A percentile compares a stretch with the other conserved stretches of the same genome.
Conservation (phyloP, 1,140 invertebrate genomes). For the Orussus abietinus region DNA sequence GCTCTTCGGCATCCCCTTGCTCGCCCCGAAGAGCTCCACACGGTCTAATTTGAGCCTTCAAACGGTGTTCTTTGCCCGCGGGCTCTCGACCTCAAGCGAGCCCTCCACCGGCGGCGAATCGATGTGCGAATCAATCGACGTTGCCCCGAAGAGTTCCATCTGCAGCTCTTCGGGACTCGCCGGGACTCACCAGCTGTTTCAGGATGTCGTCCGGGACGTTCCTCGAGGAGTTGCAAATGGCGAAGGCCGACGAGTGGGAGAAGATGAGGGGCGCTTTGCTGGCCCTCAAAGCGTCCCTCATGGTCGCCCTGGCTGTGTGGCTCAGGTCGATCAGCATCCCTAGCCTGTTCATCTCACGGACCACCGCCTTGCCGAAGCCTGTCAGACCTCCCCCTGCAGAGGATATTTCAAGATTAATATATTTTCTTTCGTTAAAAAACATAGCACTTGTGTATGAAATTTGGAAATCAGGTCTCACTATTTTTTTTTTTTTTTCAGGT, state of each 20-base stretch:
- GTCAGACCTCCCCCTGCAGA: constrained; percentile 45
- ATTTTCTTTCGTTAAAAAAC: not conserved
- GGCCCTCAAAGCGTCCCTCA: constrained; percentile 70
- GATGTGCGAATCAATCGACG: no score
- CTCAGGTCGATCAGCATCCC: constrained; percentile 89
- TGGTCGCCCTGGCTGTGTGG: constrained; percentile 76
- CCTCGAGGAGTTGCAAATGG: constrained; percentile 75
- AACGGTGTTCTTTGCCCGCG: no score
- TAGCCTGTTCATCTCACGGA: constrained; percentile 79
- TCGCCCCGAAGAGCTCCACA: no score
- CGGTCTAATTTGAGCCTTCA: no score
- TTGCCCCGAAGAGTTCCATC: no score
- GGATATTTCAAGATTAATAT: constrained; percentile 14
- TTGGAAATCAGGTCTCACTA: no score
- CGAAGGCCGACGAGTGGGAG: constrained; percentile 82
- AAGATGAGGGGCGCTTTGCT: constrained; percentile 83
- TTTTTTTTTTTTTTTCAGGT: no score
- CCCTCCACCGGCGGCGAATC: no score
- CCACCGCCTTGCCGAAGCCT: constrained; percentile 62
- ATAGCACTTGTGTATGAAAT: no score
- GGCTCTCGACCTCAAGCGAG: no score
- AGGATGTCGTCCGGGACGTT: constrained; percentile 85
- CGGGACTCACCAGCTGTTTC: constrained; percentile 68
- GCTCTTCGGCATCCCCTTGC: no score
- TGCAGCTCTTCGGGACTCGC: no score